phyloP scores from a whole-genome alignment of 2,797 vertebrate genomes.

The Tamandua tetradactyla region DNA sequence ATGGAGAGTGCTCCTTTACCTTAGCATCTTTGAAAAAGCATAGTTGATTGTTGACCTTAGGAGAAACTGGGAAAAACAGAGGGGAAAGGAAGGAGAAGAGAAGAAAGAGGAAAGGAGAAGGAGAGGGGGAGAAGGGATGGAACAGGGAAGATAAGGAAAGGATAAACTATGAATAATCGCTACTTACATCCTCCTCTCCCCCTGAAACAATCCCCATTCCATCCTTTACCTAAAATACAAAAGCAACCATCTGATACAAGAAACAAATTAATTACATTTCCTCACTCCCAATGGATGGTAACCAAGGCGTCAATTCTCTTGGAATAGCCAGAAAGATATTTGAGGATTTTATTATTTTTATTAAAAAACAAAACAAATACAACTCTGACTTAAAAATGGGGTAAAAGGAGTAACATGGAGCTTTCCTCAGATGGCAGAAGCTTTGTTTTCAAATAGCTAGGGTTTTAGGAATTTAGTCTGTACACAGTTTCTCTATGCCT shows the following conservation, averaged over 20 bases:
- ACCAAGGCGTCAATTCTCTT: neutral
- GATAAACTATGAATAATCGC: neutral
- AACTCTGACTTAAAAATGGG: neutral
- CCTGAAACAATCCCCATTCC: neutral
- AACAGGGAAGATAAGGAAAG: no score
- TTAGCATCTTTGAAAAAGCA: neutral
- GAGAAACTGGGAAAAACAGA: neutral
- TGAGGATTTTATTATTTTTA: neutral
- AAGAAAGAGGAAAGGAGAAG: neutral
- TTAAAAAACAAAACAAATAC: neutral
- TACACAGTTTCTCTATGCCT: neutral
- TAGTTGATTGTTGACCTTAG: neutral
- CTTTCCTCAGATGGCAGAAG: neutral
- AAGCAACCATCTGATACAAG: neutral
- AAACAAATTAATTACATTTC: neutral
- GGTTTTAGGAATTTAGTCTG: neutral
- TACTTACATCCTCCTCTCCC: neutral
- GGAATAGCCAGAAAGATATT: no score
- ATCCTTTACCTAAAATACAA: neutral
- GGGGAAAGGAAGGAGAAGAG: neutral
- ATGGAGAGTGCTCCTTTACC: neutral
- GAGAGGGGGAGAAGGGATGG: no score
- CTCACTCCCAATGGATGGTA: neutral
- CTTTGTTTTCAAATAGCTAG: neutral
- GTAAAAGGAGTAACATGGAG: fast-evolving